These are phyloP conservation scores for Oncorhynchus masou DNA, from an alignment of 2,113 vertebrate species.

Conservation along the genomic window DNA sequence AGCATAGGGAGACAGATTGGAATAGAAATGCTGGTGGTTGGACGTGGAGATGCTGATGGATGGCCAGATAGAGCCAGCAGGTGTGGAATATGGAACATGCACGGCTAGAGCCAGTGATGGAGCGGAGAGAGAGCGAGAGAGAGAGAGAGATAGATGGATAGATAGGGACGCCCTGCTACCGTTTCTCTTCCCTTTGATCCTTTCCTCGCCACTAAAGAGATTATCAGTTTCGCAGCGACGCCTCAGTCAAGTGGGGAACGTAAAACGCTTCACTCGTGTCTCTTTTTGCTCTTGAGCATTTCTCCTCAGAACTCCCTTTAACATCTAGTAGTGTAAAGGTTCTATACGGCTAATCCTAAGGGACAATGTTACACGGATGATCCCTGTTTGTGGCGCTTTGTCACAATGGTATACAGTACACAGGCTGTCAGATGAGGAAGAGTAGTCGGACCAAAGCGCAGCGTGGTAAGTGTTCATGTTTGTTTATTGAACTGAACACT, in stretches of 20 bases:
- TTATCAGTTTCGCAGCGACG: conserved; percentile 51
- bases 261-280: conserved; percentile 40
- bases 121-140: conserved; percentile 45
- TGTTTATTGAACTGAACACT: too few species aligned
- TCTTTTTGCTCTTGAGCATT: conserved; percentile 30
- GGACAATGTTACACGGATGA: neutral
- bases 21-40: conserved; percentile 32
- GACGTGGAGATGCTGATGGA: conserved; percentile 53
- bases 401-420: too few species aligned
- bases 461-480: too few species aligned
- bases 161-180: conserved; percentile 42
- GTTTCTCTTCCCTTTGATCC: conserved; percentile 59
- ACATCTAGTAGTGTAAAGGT: conserved; percentile 6
- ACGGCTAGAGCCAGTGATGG: conserved; percentile 34
- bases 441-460: too few species aligned
- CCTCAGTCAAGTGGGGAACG: conserved; percentile 52
- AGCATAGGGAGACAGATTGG: conserved; percentile 40
- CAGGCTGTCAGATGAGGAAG: too few species aligned
- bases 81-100: conserved; percentile 45
- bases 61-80: conserved; percentile 46
- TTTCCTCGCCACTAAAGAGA: conserved; percentile 52
- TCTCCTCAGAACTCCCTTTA: conserved; percentile 19
- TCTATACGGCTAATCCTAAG: conserved; percentile 15
- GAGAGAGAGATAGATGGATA: conserved; percentile 44
- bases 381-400: too few species aligned